Base-by-base conservation (phyloP, 2,113 vertebrate genomes). In the Cavia aperea region DNA sequence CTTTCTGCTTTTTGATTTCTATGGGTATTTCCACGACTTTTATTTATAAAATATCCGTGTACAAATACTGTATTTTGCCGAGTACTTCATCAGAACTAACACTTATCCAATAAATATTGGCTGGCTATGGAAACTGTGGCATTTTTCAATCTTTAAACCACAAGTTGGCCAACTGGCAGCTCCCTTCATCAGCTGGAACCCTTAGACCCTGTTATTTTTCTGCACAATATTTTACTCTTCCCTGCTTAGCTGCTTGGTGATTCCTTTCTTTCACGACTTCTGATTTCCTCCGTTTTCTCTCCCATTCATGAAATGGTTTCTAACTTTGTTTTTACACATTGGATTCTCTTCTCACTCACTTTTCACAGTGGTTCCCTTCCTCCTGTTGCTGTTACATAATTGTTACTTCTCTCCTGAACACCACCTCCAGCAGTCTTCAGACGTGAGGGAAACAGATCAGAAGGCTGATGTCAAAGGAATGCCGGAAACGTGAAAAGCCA, bases 1-100 rank as follows among this genome's bases (percentile, higher is more conserved):
- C 88, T 95, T 95, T 81, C 90, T 66, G 31, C 8, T 91, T 96
- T 94, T 94, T 88, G 2, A 90, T 93, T 95, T 95, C 82, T 85
- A 13, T 60, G 49, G 58, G 13, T 88, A 58, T 83, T 63, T 84
- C 62, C 18, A 46, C 86, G 81, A 93, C n/a, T 93, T 81, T 24
- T 10, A 60, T 33, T 90, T 92, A 77, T 56, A 89, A 92, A 96
- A 93, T 77, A 72, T 54, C 86, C 88, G n/a, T 62, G 84, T 92
- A 81, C 4, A 11, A 83, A 89, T 92, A 84, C 19, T 39, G 14
- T 49, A 83, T 77, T 89, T 93, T 93, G 46, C 54, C 46, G 43
- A 58, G 23, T 73, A 62, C 70, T 86, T 86, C 65, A 83, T 94
- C 79, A 87, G 46, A 94, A 70, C 49, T 66, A 87, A 94, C 4